Conservation (phyloP, 2,797 vertebrate species). For the Sarcophilus harrisii region DNA sequence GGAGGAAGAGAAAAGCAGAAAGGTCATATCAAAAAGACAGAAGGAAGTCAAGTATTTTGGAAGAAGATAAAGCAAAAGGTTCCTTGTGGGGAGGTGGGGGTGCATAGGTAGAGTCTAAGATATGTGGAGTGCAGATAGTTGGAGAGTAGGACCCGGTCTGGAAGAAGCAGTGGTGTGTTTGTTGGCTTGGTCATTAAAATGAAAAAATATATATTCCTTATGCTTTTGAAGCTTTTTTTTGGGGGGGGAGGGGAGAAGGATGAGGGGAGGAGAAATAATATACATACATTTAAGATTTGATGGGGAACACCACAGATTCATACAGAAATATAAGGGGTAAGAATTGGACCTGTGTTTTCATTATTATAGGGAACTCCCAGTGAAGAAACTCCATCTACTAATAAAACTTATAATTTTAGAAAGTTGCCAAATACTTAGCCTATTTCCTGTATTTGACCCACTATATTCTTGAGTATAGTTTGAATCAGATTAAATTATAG, state of each 20-base stretch:
- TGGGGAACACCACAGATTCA: background rate
- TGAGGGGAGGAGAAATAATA: background rate
- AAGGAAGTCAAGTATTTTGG: background rate
- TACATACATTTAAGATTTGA: background rate
- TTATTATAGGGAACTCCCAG: background rate
- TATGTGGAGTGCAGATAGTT: background rate
- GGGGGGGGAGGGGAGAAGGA: background rate
- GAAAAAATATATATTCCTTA: background rate
- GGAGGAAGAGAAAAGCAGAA: background rate
- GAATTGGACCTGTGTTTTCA: background rate
- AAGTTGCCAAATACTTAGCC: background rate
- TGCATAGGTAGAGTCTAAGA: slow-evolving; percentile 7
- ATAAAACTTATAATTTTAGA: background rate
- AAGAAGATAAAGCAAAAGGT: background rate
- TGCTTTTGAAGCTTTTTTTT: background rate
- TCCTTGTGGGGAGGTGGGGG: background rate
- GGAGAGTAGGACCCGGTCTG: background rate
- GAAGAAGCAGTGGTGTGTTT: background rate
- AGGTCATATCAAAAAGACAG: background rate
- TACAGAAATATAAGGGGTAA: background rate
- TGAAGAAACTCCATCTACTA: background rate
- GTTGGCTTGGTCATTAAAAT: background rate
- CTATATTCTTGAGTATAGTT: background rate
- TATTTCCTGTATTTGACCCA: background rate
- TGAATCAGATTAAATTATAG: background rate